Conservation (phyloP, 2,113 vertebrate genomes). For the Halcyon malimbica region DNA sequence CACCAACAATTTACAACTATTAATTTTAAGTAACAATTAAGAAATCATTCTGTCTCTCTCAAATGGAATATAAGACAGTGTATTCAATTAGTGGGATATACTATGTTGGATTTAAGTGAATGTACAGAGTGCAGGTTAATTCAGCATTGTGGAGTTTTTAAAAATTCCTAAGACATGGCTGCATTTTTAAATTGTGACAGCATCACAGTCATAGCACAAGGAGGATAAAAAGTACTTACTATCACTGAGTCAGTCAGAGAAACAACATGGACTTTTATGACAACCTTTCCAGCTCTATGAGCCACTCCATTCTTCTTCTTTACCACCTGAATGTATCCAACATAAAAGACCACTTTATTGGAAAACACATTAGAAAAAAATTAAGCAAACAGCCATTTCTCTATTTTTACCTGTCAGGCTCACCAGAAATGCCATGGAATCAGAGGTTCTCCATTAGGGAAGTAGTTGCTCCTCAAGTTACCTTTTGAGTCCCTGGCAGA, state of each 20-base stretch:
- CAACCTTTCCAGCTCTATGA: not conserved
- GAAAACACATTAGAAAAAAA: not conserved
- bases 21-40: not conserved
- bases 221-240: not conserved
- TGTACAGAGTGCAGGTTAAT: not conserved
- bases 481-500: not conserved
- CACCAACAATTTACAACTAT: not conserved
- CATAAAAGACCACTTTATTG: not conserved
- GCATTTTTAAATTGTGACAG: not conserved
- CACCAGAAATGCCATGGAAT: not conserved
- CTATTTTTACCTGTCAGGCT: not conserved
- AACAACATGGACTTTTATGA: not conserved
- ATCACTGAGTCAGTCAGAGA: not conserved
- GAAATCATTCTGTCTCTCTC: not conserved
- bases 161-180: not conserved
- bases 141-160: not conserved
- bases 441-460: not conserved
- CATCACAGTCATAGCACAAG: not conserved
- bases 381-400: not conserved
- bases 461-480: not conserved
- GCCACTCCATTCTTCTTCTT: not conserved
- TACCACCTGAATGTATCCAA: not conserved
- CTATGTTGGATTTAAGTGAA: not conserved
- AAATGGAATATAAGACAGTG: not conserved
- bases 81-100: not conserved